A percentile compares a stretch with the other conserved stretches of the same genome.
phyloP scores from a whole-genome alignment of 2,888 invertebrate genomes.

The Lasioglossum morio region DNA sequence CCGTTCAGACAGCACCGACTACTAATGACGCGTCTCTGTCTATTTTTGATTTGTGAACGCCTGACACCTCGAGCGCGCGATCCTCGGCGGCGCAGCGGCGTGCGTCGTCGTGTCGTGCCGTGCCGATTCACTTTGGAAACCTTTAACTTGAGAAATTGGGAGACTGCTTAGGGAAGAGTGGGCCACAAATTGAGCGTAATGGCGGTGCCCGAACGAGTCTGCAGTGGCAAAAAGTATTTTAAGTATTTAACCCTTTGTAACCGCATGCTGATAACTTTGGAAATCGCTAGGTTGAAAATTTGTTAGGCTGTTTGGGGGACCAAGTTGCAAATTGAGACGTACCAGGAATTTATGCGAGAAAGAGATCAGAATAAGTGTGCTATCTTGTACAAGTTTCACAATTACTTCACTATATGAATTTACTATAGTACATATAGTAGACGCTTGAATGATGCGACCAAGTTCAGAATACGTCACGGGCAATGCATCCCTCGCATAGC shows the following conservation, averaged over 20 bases:
- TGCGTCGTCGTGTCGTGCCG: neutral
- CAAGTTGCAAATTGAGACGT: neutral
- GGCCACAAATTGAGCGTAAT: neutral
- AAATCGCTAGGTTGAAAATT: too few relatives aligned
- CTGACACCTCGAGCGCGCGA: neutral
- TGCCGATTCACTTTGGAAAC: neutral
- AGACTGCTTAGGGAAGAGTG: neutral
- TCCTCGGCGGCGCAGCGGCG: neutral
- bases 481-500: neutral
- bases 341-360: too few relatives aligned
- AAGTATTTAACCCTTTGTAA: neutral
- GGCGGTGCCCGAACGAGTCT: neutral
- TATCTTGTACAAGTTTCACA: too few relatives aligned
- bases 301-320: too few relatives aligned
- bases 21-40: slow-evolving; percentile 46
- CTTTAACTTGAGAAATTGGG: neutral
- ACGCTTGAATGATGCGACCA: neutral
- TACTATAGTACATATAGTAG: too few relatives aligned
- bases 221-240: neutral
- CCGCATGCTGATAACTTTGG: too few relatives aligned
- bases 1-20: slow-evolving; percentile 42
- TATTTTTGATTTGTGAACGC: slow-evolving; percentile 37
- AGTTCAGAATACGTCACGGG: neutral
- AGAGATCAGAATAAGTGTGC: too few relatives aligned
- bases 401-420: neutral